Evolutionary conservation across 2,888 invertebrate species (phyloP).

Genomic region (Ferrisia virgata): DNA sequence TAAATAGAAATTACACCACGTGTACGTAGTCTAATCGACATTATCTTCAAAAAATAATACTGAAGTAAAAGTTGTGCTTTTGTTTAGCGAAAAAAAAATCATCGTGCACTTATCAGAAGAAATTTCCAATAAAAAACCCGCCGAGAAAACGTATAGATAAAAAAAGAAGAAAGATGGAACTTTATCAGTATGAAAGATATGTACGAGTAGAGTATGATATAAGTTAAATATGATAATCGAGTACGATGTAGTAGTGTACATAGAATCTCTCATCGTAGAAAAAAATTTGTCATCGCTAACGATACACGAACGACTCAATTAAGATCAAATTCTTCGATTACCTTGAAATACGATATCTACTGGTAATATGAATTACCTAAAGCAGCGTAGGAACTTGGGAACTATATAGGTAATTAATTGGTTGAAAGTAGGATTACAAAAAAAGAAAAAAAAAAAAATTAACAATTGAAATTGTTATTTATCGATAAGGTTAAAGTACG

Average conservation of each 20-base stretch:
- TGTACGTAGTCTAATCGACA: neutral
- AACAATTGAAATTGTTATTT: slow-evolving; percentile 10
- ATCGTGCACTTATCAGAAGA: neutral
- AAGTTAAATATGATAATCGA: no score
- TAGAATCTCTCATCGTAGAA: neutral
- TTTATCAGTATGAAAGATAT: no score
- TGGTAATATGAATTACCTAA: no score
- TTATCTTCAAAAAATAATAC: neutral
- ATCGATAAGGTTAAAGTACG: slow-evolving; percentile 12
- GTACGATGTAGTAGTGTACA: neutral
- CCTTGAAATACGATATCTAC: neutral
- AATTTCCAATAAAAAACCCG: neutral
- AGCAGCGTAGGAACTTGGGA: neutral
- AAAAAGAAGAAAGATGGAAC: neutral
- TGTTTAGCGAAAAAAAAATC: neutral
- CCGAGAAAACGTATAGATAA: neutral
- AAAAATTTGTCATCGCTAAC: neutral
- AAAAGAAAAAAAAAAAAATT: no score
- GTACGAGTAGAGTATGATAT: no score
- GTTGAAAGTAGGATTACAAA: slow-evolving; percentile 19
- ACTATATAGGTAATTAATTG: neutral
- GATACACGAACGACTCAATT: neutral
- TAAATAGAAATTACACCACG: neutral
- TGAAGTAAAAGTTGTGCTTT: neutral
- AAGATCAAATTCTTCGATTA: neutral